These are phyloP conservation scores for Phrynocephalus guinanensis DNA, from an alignment of 2,797 vertebrate species.

Conservation along the genomic window DNA sequence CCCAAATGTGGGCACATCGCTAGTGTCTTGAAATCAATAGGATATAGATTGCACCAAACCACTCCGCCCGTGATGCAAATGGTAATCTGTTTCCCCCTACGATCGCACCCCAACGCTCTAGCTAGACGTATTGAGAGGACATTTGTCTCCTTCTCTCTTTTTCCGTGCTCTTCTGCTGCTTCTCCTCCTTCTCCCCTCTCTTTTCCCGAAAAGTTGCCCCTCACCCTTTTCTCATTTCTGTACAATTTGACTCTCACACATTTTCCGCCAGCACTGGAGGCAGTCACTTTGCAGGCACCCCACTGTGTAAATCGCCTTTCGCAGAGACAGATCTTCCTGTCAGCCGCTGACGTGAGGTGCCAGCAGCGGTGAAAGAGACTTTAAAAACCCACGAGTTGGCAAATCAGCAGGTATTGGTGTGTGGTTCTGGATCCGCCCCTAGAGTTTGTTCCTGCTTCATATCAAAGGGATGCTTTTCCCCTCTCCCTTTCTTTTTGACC, in stretches of 20 bases:
- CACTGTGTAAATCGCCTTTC: conserved; percentile 73
- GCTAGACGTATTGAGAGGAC: background rate
- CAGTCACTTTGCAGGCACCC: conserved; percentile 67
- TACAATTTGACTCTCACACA: conserved; percentile 61
- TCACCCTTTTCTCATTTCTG: conserved; percentile 56
- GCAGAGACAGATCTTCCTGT: conserved; percentile 68
- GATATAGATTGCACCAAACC: too few relatives aligned
- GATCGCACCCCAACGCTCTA: too few relatives aligned
- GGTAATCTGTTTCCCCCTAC: too few relatives aligned
- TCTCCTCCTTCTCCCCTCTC: conserved; percentile 45
- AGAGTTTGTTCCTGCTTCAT: conserved; percentile 67
- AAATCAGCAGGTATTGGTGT: conserved; percentile 68
- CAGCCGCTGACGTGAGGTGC: conserved; percentile 68
- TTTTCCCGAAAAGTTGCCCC: conserved; percentile 1
- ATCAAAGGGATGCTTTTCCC: conserved; percentile 61
- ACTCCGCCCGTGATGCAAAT: too few relatives aligned
- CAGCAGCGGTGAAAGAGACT: conserved; percentile 62
- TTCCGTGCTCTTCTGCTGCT: background rate
- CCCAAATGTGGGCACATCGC: too few relatives aligned
- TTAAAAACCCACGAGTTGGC: conserved; percentile 64
- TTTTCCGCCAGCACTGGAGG: conserved; percentile 57
- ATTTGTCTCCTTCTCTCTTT: conserved; percentile 25
- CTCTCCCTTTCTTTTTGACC: background rate
- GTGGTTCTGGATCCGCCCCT: conserved; percentile 64
- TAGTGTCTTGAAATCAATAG: too few relatives aligned